Percentiles rank a stretch among this genome's conserved stretches.
Evolutionary conservation across 53 echinoderm and acorn worm genomes (phyloP).

Genomic region (Paracentrotus lividus): DNA sequence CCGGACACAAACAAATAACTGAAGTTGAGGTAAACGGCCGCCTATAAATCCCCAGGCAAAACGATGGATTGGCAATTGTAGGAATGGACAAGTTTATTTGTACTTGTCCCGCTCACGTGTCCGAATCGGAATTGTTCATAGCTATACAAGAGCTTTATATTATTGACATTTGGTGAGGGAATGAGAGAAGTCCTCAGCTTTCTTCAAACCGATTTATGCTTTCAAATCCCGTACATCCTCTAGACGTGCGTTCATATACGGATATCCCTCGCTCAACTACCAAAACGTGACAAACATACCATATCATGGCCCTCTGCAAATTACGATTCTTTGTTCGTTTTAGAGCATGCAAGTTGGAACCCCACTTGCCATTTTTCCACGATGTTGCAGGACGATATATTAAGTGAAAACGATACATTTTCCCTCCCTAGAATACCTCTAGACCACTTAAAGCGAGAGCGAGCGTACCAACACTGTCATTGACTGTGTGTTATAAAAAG

Average conservation of each 20-base stretch:
- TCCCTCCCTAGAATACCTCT: too few relatives aligned
- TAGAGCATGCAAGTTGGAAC: too few relatives aligned
- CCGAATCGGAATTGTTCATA: neutral
- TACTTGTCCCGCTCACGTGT: neutral
- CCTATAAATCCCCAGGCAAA: neutral
- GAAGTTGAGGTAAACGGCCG: neutral
- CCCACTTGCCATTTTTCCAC: too few relatives aligned
- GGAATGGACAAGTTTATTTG: neutral
- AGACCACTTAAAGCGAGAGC: too few relatives aligned
- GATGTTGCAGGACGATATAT: too few relatives aligned
- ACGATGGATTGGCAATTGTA: neutral
- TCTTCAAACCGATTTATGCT: neutral
- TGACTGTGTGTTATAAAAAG: too few relatives aligned
- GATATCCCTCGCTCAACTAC: neutral
- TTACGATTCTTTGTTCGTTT: too few relatives aligned
- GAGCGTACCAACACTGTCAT: too few relatives aligned
- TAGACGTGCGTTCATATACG: neutral
- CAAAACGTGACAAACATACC: neutral
- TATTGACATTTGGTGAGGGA: conserved; percentile 5
- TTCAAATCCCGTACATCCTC: neutral
- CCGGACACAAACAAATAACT: neutral
- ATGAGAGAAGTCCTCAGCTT: neutral
- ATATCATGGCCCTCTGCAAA: too few relatives aligned
- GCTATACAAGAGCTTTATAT: neutral
- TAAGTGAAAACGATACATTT: too few relatives aligned